phyloP scores from a whole-genome alignment of 2,888 invertebrate genomes.

The Dynastes maya region DNA sequence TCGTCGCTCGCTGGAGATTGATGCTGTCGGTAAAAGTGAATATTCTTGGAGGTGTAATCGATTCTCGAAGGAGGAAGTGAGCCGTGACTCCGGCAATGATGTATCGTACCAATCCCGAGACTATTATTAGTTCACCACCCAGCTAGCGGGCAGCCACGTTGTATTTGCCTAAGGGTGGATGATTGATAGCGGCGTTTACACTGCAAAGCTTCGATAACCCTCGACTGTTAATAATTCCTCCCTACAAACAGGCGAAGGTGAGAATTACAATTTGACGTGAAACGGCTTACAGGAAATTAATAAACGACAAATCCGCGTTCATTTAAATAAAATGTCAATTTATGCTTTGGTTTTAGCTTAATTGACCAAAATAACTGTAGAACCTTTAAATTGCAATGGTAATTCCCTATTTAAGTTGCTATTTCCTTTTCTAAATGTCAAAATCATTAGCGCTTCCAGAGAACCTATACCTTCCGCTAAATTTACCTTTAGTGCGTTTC shows the following conservation, averaged over 20 bases:
- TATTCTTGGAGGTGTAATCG: conserved; percentile 32
- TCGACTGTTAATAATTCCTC: conserved; percentile 35
- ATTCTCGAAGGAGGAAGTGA: conserved; percentile 25
- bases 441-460: too few species aligned
- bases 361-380: background rate
- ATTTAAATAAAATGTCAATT: conserved; percentile 25
- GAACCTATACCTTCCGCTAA: too few species aligned
- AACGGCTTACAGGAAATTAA: conserved; percentile 13
- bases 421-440: too few species aligned
- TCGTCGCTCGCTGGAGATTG: conserved; percentile 44
- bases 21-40: conserved; percentile 48
- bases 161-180: conserved; percentile 22
- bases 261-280: conserved; percentile 32
- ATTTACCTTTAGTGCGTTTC: too few species aligned
- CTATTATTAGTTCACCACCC: conserved; percentile 38
- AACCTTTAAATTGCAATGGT: background rate
- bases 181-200: conserved; percentile 19
- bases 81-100: conserved; percentile 34
- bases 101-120: conserved; percentile 32
- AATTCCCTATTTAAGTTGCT: too few species aligned
- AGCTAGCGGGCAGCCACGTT: conserved; percentile 27
- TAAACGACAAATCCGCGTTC: conserved; percentile 23
- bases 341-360: conserved; percentile 11
- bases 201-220: conserved; percentile 19
- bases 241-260: background rate